phyloP scores from a whole-genome alignment of 2,797 vertebrate species.

The Poecilia wingei region DNA sequence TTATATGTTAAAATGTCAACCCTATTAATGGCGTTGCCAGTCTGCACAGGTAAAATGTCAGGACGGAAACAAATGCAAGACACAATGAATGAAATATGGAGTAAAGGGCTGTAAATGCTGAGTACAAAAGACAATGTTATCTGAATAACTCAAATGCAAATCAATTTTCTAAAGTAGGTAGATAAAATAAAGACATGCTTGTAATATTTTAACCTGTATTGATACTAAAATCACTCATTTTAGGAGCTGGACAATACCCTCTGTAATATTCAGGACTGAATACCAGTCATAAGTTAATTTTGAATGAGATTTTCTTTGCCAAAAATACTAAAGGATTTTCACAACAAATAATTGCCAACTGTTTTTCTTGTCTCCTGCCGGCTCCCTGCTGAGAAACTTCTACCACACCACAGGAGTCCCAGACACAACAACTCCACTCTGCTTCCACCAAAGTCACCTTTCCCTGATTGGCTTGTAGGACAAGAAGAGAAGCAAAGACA shows the following conservation, averaged over 20 bases:
- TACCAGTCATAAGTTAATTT: not conserved
- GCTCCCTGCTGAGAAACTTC: slow-evolving; percentile 54
- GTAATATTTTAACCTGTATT: not conserved
- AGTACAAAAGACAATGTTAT: slow-evolving; percentile 41
- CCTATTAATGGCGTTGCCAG: slow-evolving; percentile 77
- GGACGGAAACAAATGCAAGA: slow-evolving; percentile 60
- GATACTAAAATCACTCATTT: not conserved
- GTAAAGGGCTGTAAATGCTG: slow-evolving; percentile 18
- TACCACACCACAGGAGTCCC: slow-evolving; percentile 61
- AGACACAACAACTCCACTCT: slow-evolving; percentile 50
- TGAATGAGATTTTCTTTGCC: not conserved
- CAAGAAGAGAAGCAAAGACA: slow-evolving; percentile 26
- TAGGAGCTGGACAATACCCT: not conserved
- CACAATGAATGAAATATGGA: slow-evolving; percentile 38
- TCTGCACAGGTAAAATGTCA: slow-evolving; percentile 75
- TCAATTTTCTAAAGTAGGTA: slow-evolving; percentile 15
- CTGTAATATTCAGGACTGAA: not conserved
- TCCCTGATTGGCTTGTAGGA: slow-evolving; percentile 61
- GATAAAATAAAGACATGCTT: not conserved
- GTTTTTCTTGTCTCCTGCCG: slow-evolving; percentile 25
- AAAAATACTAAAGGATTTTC: slow-evolving; percentile 14
- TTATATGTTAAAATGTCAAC: slow-evolving; percentile 81
- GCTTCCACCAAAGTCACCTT: slow-evolving; percentile 61
- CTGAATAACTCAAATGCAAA: slow-evolving; percentile 36
- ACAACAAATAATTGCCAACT: slow-evolving; percentile 36